Evolutionary conservation across 1,140 invertebrate species (phyloP).

Genomic region (Diabrotica undecimpunctata): DNA sequence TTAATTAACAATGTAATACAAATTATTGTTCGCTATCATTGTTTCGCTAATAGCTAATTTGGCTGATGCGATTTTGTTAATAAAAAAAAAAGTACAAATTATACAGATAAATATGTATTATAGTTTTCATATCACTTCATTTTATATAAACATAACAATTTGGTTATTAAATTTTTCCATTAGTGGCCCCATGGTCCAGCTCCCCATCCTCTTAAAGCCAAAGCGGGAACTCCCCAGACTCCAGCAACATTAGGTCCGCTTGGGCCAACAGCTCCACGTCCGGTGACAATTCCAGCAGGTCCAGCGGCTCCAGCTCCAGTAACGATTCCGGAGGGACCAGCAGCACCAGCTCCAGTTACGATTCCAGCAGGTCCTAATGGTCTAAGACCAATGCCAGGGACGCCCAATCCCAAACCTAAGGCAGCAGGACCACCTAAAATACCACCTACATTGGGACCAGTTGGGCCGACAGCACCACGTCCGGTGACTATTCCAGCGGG

Average conservation of each 20-base stretch:
- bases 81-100: too few relatives aligned
- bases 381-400: not conserved
- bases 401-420: not conserved
- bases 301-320: constrained; percentile 1
- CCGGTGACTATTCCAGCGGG: not conserved
- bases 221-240: too few relatives aligned
- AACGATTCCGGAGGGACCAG: constrained; percentile 1
- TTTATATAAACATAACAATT: too few relatives aligned
- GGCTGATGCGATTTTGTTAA: too few relatives aligned
- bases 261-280: too few relatives aligned
- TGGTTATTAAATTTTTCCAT: not conserved
- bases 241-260: too few relatives aligned
- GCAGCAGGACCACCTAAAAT: not conserved
- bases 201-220: too few relatives aligned
- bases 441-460: not conserved
- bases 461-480: not conserved
- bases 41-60: too few relatives aligned
- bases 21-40: too few relatives aligned
- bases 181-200: not conserved
- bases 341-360: not conserved
- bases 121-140: too few relatives aligned
- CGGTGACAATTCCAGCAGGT: constrained; percentile 5
- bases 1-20: too few relatives aligned
- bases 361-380: constrained; percentile 1
- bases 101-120: too few relatives aligned